These are phyloP conservation scores for Habroteleia sp. DNA, from an alignment of 2,888 invertebrate genomes.

Conservation along the genomic window DNA sequence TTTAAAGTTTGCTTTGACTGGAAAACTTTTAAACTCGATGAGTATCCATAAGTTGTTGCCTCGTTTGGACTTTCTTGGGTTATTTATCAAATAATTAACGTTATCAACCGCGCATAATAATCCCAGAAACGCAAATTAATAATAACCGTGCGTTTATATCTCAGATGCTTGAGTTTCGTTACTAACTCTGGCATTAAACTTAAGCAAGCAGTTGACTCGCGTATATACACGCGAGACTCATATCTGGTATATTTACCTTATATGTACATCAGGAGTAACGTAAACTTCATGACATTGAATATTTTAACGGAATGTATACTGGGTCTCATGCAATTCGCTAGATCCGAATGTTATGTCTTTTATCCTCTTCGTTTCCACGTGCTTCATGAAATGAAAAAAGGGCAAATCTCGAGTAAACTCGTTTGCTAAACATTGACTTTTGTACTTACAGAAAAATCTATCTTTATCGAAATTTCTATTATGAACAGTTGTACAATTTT, in stretches of 20 bases:
- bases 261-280: constrained; percentile 46
- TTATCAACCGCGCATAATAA: not conserved
- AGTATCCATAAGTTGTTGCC: not conserved
- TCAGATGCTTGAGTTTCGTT: constrained; percentile 17
- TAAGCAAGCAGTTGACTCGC: constrained; percentile 19
- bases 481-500: constrained; percentile 16
- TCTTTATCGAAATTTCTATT: constrained; percentile 34
- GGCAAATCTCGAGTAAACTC: constrained; percentile 25
- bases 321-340: constrained; percentile 24
- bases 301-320: constrained; percentile 40
- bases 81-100: not conserved
- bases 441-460: constrained; percentile 38
- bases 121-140: not conserved
- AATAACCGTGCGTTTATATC: constrained; percentile 1
- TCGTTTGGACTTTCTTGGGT: not conserved
- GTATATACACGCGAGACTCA: constrained; percentile 20
- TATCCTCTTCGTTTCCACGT: constrained; percentile 17
- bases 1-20: not conserved
- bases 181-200: constrained; percentile 33
- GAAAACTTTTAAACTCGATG: not conserved
- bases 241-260: constrained; percentile 29
- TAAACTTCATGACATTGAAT: constrained; percentile 52
- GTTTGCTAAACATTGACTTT: constrained; percentile 57
- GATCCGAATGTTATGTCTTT: constrained; percentile 35
- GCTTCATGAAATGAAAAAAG: constrained; percentile 38